Evolutionary conservation across 2,113 vertebrate species (phyloP), one percentile per base, ranked within the genome.

Genomic region (Caranx ignobilis): DNA sequence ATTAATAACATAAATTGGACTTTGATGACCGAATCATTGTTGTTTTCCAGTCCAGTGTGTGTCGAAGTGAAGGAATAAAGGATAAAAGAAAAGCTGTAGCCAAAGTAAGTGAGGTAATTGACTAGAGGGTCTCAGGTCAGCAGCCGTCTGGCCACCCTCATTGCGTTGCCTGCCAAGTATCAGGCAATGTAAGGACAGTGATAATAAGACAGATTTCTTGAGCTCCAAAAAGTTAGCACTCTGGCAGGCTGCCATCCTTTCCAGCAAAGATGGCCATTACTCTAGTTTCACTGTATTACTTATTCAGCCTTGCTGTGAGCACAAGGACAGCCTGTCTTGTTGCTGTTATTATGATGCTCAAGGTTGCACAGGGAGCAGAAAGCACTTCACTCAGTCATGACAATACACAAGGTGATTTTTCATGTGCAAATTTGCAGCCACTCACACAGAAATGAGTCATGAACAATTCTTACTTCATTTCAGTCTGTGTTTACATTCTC

Each of bases 11-110:
- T 64, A 47, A 67, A 72, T 63, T 34, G 8, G 5, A 47, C 21
- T 26, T 79, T 75, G 41, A 83, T 79, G 48, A 55, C n/a, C 39
- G 18, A 37, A 12, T 78, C 1, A 15, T 12, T 59, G 7, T 55
- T 47, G 18, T 35, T 56, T 71, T 26, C 52, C 0, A 21, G 50
- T 31, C 26, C 50, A 61, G 64, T 32, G 47, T 73, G 45, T 39
- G 41, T 59, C n/a, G 3, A 34, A 74, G 21, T 11, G 21, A 0
- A 48, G 15, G 50, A 2, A 19, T 10, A 19, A 64, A 56, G 11
- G 9, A 47, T 16, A 69, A 50, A 31, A 37, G n/a, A 61, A 15
- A 41, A 18, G 47, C 18, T 71, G 34, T 5, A 63, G 56, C n/a
- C 31, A 62, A 13, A 11, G 18, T 43, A 34, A 34, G 16, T 45